Percentiles rank a stretch among this genome's conserved stretches.
Conservation (phyloP, 2,888 invertebrate species). For the Diaphora mendica region DNA sequence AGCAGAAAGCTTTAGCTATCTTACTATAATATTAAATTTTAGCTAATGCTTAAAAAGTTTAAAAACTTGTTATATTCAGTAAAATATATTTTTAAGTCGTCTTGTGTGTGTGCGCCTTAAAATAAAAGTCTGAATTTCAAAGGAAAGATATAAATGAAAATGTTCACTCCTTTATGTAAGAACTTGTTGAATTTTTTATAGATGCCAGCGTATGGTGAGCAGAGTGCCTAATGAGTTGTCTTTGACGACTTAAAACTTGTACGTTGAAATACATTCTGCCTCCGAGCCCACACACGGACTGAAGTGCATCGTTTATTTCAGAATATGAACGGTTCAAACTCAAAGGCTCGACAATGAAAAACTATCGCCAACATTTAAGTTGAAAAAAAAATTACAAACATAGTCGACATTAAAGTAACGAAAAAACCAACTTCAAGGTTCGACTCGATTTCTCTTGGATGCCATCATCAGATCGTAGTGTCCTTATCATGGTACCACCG, state of each 20-base stretch:
- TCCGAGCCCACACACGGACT: constrained; percentile 46
- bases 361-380: too few relatives aligned
- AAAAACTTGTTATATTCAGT: not conserved
- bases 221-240: constrained; percentile 75
- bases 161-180: constrained; percentile 61
- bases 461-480: too few relatives aligned
- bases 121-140: constrained; percentile 73
- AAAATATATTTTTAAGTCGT: constrained; percentile 47
- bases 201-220: constrained; percentile 67
- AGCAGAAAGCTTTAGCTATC: not conserved
- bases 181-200: constrained; percentile 72
- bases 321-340: constrained; percentile 17
- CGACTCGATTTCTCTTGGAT: too few relatives aligned
- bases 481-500: too few relatives aligned
- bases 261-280: constrained; percentile 58
- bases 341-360: constrained; percentile 18
- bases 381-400: too few relatives aligned
- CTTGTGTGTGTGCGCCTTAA: constrained; percentile 55
- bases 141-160: constrained; percentile 69
- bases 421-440: too few relatives aligned
- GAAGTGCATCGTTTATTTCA: constrained; percentile 40
- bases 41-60: too few relatives aligned
- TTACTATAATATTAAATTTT: not conserved
- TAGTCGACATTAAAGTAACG: constrained; percentile 34
- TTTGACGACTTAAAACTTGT: constrained; percentile 69